phyloP scores from a whole-genome alignment of 2,113 vertebrate species.

The Ifrita kowaldi region DNA sequence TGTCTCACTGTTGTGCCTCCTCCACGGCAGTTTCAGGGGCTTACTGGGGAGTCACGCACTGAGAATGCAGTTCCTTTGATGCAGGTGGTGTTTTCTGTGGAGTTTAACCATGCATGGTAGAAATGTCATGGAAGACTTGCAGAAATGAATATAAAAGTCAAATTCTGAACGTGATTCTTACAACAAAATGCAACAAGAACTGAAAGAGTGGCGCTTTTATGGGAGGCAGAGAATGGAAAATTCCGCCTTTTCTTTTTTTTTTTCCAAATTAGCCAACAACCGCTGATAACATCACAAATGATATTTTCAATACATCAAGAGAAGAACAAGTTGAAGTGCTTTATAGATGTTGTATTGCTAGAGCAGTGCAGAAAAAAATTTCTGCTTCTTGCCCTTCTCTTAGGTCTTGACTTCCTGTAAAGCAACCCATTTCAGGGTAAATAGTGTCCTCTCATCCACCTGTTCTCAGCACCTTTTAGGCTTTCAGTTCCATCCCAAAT shows the following conservation, averaged over 20 bases:
- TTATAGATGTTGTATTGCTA: not conserved
- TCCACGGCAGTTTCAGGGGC: not conserved
- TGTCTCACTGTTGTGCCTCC: not conserved
- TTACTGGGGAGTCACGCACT: not conserved
- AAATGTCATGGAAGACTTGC: not conserved
- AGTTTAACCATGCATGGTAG: not conserved
- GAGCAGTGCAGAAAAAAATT: not conserved
- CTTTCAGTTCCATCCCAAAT: not conserved
- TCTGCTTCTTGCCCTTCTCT: not conserved
- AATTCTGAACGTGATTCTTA: not conserved
- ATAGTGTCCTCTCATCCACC: not conserved
- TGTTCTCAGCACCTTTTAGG: not conserved
- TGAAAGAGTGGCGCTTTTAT: not conserved
- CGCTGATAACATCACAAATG: not conserved
- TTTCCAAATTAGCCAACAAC: not conserved
- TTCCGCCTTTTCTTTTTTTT: not conserved
- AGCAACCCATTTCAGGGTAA: not conserved
- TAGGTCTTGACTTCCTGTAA: not conserved
- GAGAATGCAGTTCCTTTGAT: not conserved
- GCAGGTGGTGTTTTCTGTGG: not conserved
- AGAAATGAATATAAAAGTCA: not conserved
- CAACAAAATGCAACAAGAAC: not conserved
- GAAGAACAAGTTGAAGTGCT: not conserved
- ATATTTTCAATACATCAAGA: not conserved
- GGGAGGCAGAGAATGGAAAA: not conserved